Percentiles rank a stretch among this genome's conserved stretches.
phyloP scores from a whole-genome alignment of 2,888 invertebrate genomes.

The Mimumesa dahlbomi region DNA sequence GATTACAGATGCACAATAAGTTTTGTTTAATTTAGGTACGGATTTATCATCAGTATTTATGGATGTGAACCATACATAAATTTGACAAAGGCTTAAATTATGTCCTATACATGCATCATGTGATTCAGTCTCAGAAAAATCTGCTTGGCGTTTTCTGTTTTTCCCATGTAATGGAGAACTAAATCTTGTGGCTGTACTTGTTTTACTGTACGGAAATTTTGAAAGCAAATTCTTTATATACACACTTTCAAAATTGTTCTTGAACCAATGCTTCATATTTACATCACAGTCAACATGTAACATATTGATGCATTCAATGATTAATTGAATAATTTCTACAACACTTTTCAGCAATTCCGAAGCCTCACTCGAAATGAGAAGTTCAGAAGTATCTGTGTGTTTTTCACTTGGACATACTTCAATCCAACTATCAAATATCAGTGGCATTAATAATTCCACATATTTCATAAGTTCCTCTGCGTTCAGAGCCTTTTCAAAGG shows the following conservation, averaged over 20 bases:
- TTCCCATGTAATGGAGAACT: constrained; percentile 15
- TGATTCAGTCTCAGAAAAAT: constrained; percentile 79
- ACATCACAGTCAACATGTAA: constrained; percentile 52
- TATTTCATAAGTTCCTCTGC: constrained; percentile 84
- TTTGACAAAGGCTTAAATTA: constrained; percentile 82
- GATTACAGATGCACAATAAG: constrained; percentile 77
- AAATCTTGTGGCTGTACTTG: constrained; percentile 57
- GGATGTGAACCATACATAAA: constrained; percentile 77
- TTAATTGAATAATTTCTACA: constrained; percentile 83
- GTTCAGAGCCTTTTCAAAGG: constrained; percentile 73
- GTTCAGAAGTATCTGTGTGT: constrained; percentile 79
- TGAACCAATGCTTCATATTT: constrained; percentile 80
- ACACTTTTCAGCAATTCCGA: constrained; percentile 84
- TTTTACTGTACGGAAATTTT: constrained; percentile 83
- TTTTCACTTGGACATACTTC: constrained; percentile 85
- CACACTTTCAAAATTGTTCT: constrained; percentile 81
- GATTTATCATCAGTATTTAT: constrained; percentile 81
- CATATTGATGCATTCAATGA: constrained; percentile 82
- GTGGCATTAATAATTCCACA: constrained; percentile 86
- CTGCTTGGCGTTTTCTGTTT: constrained; percentile 76
- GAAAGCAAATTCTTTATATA: constrained; percentile 83
- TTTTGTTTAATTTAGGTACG: constrained; percentile 78
- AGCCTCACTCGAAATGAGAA: constrained; percentile 84
- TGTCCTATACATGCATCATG: constrained; percentile 81
- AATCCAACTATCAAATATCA: constrained; percentile 92